Conservation (phyloP, 2,113 vertebrate genomes). For the Oncorhynchus kisutch region DNA sequence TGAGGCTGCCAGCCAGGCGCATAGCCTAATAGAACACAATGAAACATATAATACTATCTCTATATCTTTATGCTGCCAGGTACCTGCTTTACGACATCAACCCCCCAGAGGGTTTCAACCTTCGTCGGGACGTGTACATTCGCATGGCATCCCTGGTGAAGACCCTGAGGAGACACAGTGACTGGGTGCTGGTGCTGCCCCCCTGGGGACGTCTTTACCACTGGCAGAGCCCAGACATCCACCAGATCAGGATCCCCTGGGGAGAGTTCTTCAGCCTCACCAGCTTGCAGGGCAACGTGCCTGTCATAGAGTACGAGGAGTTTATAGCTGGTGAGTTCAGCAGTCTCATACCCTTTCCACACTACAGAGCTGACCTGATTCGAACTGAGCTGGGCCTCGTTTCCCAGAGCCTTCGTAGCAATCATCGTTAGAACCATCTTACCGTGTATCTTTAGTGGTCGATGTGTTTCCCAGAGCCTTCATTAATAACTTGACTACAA, state of each 20-base stretch:
- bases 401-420: too few relatives aligned
- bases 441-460: too few relatives aligned
- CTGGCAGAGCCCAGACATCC: conserved; percentile 92
- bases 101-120: conserved; percentile 94
- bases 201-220: conserved; percentile 96
- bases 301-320: conserved; percentile 91
- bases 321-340: conserved; percentile 85
- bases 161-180: conserved; percentile 79
- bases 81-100: conserved; percentile 96
- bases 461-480: too few relatives aligned
- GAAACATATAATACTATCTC: background rate
- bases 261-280: conserved; percentile 87
- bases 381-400: too few relatives aligned
- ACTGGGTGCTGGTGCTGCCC: conserved; percentile 93
- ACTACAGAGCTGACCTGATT: background rate
- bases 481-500: too few relatives aligned
- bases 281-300: conserved; percentile 86
- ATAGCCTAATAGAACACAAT: too few relatives aligned
- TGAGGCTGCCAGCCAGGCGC: too few relatives aligned
- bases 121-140: conserved; percentile 93
- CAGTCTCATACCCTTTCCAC: too few relatives aligned
- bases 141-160: conserved; percentile 90
- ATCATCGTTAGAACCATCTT: background rate
- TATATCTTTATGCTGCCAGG: conserved; percentile 53
- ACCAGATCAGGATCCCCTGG: conserved; percentile 89